A percentile compares a stretch with the other conserved stretches of the same genome.
Conservation (phyloP, 2,113 vertebrate species). For the Zosterops pallidus region DNA sequence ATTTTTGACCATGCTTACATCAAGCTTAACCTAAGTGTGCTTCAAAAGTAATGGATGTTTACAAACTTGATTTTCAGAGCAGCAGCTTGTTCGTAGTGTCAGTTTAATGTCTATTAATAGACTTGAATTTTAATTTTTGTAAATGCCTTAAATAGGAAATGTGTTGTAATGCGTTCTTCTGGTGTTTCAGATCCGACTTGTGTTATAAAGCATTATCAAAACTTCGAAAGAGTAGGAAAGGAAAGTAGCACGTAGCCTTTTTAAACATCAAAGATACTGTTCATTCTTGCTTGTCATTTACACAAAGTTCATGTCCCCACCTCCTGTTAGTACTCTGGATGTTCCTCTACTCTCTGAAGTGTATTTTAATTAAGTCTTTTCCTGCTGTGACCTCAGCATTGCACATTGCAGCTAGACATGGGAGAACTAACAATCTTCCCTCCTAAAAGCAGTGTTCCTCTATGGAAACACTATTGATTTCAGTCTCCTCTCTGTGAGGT, state of each 20-base stretch:
- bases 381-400: neutral
- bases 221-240: neutral
- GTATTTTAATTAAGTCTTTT: neutral
- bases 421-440: neutral
- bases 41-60: neutral
- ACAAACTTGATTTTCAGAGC: neutral
- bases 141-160: neutral
- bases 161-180: neutral
- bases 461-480: neutral
- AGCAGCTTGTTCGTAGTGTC: neutral
- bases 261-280: neutral
- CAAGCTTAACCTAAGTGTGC: neutral
- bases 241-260: neutral
- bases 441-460: neutral
- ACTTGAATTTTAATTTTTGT: neutral
- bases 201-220: neutral
- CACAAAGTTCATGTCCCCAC: neutral
- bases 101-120: neutral
- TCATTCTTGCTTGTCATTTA: neutral
- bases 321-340: accelerated
- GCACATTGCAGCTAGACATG: neutral
- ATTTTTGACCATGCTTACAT: neutral
- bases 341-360: neutral
- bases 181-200: neutral
- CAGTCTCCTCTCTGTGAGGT: neutral